Conservation (phyloP, 1,140 invertebrate species). For the Solenopsis invicta region DNA sequence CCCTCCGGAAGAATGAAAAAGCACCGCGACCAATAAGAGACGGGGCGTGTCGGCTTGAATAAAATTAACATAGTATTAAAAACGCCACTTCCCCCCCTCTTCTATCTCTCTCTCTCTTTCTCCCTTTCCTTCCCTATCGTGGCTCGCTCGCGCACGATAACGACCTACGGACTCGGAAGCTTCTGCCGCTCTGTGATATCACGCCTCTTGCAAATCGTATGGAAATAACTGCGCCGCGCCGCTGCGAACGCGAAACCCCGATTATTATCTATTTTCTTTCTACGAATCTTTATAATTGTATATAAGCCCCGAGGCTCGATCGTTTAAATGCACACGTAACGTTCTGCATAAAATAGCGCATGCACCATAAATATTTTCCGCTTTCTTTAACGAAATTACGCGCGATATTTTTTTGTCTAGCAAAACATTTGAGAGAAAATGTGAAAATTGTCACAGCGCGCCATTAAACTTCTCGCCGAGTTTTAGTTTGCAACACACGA, state of each 20-base stretch:
- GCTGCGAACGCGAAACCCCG: background rate
- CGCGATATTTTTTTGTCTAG: background rate
- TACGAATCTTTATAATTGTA: background rate
- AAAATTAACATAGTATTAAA: conserved; percentile 56
- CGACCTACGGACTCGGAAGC: conserved; percentile 25
- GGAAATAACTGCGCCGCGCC: conserved; percentile 3
- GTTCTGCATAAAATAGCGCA: background rate
- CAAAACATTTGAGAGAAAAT: background rate
- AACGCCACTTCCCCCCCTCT: background rate
- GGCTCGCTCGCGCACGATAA: conserved; percentile 25
- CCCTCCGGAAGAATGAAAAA: conserved; percentile 16
- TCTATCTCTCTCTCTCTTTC: background rate
- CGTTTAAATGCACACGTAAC: background rate
- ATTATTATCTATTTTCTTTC: conserved; percentile 3
- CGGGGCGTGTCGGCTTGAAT: conserved; percentile 16
- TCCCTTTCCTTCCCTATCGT: background rate
- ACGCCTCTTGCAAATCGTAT: conserved; percentile 41
- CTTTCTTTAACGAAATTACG: background rate
- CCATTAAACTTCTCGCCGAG: background rate
- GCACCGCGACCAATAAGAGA: conserved; percentile 17
- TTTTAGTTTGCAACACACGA: background rate
- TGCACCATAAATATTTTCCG: background rate
- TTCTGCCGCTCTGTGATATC: conserved; percentile 16
- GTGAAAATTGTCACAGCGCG: background rate
- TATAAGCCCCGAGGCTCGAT: background rate